Evolutionary conservation across 2,797 vertebrate species (phyloP).

Genomic region (Takifugu rubripes): DNA sequence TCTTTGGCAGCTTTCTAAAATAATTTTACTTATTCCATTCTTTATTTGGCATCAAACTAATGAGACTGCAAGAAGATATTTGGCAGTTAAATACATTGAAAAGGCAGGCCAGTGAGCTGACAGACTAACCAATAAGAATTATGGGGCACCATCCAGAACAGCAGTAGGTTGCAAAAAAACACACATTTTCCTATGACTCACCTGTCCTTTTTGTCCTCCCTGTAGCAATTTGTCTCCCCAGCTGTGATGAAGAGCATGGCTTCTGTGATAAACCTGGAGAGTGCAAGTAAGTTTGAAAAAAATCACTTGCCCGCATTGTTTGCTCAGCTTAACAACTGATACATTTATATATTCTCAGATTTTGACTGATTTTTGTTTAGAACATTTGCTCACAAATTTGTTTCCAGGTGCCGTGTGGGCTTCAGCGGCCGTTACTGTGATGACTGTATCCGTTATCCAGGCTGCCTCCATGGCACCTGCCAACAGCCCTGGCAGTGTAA

Average conservation of each 20-base stretch:
- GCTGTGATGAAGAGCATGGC: slow-evolving; percentile 94
- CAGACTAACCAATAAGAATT: slow-evolving; percentile 21
- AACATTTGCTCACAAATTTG: slow-evolving; percentile 18
- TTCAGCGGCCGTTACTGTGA: slow-evolving; percentile 97
- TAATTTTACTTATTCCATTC: not conserved
- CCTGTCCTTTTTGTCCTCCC: slow-evolving; percentile 60
- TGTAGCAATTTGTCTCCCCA: slow-evolving; percentile 92
- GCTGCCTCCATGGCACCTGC: slow-evolving; percentile 96
- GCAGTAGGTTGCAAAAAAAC: slow-evolving; percentile 20
- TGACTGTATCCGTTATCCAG: slow-evolving; percentile 95
- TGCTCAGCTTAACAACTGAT: not conserved
- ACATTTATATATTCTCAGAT: not conserved
- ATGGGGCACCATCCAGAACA: slow-evolving; percentile 1
- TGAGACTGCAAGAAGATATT: slow-evolving; percentile 9
- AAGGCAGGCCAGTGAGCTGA: slow-evolving; percentile 12
- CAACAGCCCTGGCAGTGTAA: slow-evolving; percentile 98
- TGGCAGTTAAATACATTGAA: slow-evolving; percentile 16
- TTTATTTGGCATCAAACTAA: slow-evolving; percentile 12
- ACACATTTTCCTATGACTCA: slow-evolving; percentile 50
- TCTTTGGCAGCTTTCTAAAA: not conserved
- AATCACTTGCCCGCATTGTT: not conserved
- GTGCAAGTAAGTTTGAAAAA: slow-evolving; percentile 89
- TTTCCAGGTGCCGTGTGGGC: slow-evolving; percentile 89
- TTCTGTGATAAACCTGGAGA: slow-evolving; percentile 95
- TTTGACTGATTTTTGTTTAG: not conserved